Evolutionary conservation across 2,113 vertebrate genomes (phyloP).

Genomic region (Anguilla japonica): DNA sequence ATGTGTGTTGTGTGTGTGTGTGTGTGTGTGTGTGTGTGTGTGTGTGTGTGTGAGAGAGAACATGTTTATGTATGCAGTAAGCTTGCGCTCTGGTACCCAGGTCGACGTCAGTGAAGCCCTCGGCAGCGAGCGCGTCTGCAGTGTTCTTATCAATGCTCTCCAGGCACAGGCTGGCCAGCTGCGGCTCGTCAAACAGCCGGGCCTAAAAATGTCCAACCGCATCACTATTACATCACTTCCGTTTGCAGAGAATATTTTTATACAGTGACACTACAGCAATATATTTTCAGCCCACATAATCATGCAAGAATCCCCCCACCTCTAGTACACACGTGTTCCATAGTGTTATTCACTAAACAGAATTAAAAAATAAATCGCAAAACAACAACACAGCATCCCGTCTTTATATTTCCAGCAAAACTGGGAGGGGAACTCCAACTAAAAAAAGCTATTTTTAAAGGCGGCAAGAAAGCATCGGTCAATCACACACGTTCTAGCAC

Average conservation of each 20-base stretch:
- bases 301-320: background rate
- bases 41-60: background rate
- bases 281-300: background rate
- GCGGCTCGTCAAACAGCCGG: slow-evolving; percentile 85
- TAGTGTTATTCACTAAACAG: too few relatives aligned
- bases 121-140: slow-evolving; percentile 78
- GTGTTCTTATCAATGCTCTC: slow-evolving; percentile 92
- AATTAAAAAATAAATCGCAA: too few relatives aligned
- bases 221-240: background rate
- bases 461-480: too few relatives aligned
- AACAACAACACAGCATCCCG: too few relatives aligned
- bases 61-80: background rate
- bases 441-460: too few relatives aligned
- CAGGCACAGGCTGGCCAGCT: slow-evolving; percentile 85
- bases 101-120: slow-evolving; percentile 88
- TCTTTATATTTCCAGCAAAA: too few relatives aligned
- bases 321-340: background rate
- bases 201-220: slow-evolving; percentile 62
- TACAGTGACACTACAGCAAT: background rate
- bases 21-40: background rate
- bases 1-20: background rate
- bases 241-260: background rate
- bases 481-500: background rate
- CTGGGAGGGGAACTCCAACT: too few relatives aligned
- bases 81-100: slow-evolving; percentile 64